Evolutionary conservation across 2,113 vertebrate species (phyloP), one percentile per base, ranked within the genome.

Genomic region (Merops nubicus): DNA sequence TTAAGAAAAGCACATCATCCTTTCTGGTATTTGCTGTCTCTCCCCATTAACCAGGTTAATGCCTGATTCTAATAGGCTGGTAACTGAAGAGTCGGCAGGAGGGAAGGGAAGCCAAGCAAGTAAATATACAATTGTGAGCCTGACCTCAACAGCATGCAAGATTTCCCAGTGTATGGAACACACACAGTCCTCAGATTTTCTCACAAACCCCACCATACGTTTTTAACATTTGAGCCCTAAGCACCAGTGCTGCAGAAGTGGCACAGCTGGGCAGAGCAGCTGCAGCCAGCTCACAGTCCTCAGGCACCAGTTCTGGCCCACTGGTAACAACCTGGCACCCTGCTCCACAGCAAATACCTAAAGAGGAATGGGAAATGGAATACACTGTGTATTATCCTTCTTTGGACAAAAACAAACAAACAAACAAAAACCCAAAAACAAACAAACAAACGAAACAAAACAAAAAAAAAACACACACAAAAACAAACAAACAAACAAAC

Each of bases 11-110:
- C 64, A 74, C 82, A 92, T 75, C 34, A 92, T 85, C 72, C 70
- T 94, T 94, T 51, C 82, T 92, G 38, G 72, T 94, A 81, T 92
- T 86, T 94, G 85, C 68, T 81, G 92, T 86, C 90, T 95, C 83
- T 93, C 64, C 51, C 82, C 88, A 94, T 89, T 96, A 96, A 86
- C 72, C 83, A 88, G 91, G 83, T 88, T 95, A 97, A 94, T 81
- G 77, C 47, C 34, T 85, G 76, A 60, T 82, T 86, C 86, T 88
- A 95, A 96, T 72, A 82, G 63, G 36, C 43, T 79, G 73, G 56
- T 91, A 89, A 89, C 89, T 38, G 43, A 93, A 81, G 89, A 89
- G 60, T 9, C 33, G 2, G 26, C 6, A 0, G 81, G 83, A 96
- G 68, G 72, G 68, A 89, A n/a, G 38, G 34, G 80, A 84, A 96